phyloP scores from a whole-genome alignment of 2,113 vertebrate species.

The Peromyscus californicus region DNA sequence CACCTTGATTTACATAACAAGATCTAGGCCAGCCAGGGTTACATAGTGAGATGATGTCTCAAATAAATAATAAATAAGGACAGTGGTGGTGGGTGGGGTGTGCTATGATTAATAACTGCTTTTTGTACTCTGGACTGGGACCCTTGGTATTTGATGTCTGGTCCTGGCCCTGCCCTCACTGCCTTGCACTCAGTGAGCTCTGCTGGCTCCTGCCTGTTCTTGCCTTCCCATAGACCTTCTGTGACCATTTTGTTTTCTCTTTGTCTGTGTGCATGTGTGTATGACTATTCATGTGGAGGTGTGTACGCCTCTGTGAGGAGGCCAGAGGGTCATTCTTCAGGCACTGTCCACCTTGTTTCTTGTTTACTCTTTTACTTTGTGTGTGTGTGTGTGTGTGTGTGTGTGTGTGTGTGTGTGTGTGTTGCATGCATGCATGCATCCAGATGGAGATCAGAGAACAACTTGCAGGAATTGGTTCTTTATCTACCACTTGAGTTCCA shows the following conservation, averaged over 20 bases:
- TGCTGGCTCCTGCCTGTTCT: not conserved
- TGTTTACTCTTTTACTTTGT: not conserved
- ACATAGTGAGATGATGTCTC: not conserved
- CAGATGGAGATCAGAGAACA: not conserved
- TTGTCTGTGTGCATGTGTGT: not conserved
- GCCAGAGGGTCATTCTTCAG: not conserved
- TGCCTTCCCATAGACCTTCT: not conserved
- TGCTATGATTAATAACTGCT: not conserved
- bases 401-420: not conserved
- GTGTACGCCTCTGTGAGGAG: not conserved
- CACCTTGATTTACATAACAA: not conserved
- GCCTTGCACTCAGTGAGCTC: not conserved
- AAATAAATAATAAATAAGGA: not conserved
- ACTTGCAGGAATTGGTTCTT: not conserved
- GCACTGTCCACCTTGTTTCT: not conserved
- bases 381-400: not conserved
- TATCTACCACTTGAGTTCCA: not conserved
- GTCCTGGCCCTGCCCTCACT: not conserved
- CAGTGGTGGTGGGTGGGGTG: not conserved
- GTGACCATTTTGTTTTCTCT: not conserved
- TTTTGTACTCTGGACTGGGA: not conserved
- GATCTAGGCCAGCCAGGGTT: not conserved
- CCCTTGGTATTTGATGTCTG: not conserved
- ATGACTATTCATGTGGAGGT: not conserved
- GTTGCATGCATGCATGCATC: not conserved